phyloP scores from a whole-genome alignment of 2,888 invertebrate species.

The Amiota communis region DNA sequence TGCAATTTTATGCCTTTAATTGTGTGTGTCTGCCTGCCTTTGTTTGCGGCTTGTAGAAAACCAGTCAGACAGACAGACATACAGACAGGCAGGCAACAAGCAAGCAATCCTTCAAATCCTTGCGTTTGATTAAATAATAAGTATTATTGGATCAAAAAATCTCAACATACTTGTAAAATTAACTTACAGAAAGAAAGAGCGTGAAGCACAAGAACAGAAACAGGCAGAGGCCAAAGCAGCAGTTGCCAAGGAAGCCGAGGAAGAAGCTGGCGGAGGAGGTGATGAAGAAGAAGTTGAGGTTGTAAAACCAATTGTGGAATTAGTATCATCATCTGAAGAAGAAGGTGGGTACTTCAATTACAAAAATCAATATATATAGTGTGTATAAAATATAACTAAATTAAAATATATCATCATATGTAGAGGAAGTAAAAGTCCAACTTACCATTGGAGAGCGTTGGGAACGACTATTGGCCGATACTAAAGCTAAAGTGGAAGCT shows the following conservation, averaged over 20 bases:
- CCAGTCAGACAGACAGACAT: not conserved
- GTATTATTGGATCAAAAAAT: constrained; percentile 54
- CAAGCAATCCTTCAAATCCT: constrained; percentile 16
- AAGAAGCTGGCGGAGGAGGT: not conserved
- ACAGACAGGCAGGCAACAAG: too few species aligned
- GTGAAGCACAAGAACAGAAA: constrained; percentile 50
- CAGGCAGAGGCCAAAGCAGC: constrained; percentile 44
- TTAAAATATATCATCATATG: not conserved
- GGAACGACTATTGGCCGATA: constrained; percentile 75
- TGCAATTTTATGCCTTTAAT: constrained; percentile 48
- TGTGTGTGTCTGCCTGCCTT: constrained; percentile 29
- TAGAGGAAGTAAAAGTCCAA: constrained; percentile 62
- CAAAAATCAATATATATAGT: not conserved
- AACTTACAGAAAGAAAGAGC: constrained; percentile 41
- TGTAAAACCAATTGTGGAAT: constrained; percentile 31
- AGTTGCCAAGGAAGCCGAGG: constrained; percentile 32
- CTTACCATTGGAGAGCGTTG: constrained; percentile 77
- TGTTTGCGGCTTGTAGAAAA: constrained; percentile 39
- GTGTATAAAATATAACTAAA: not conserved
- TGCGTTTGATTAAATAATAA: constrained; percentile 55
- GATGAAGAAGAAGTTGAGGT: constrained; percentile 48
- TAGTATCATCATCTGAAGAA: constrained; percentile 56
- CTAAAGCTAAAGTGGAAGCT: constrained; percentile 74
- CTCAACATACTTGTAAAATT: constrained; percentile 36
- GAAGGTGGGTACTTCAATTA: constrained; percentile 46